Conservation (phyloP, 2,113 vertebrate genomes). For the Larimichthys polyactis region DNA sequence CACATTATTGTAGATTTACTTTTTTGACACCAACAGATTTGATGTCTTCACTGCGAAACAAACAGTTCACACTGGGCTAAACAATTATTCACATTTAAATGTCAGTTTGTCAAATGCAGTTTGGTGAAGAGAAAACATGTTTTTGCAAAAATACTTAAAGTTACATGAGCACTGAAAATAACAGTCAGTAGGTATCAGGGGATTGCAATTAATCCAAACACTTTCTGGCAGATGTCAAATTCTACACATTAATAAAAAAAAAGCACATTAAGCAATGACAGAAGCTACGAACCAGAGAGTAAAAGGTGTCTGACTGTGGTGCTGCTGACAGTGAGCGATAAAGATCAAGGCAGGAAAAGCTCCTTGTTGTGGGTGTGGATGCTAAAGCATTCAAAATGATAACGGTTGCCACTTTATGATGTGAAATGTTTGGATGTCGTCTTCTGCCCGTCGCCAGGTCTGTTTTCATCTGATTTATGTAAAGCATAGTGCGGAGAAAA, state of each 20-base stretch:
- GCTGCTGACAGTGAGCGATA: conserved; percentile 53
- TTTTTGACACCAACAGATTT: conserved; percentile 11
- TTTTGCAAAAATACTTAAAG: conserved; percentile 16
- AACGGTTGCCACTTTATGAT: conserved; percentile 2
- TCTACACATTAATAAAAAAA: conserved; percentile 52
- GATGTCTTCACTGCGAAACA: conserved; percentile 48
- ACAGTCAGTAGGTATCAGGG: conserved; percentile 26
- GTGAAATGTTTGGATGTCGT: conserved; percentile 23
- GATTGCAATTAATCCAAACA: conserved; percentile 60
- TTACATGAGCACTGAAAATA: not conserved
- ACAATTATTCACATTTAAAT: conserved; percentile 26
- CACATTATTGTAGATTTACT: not conserved
- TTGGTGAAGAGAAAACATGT: conserved; percentile 10
- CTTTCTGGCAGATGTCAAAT: conserved; percentile 59
- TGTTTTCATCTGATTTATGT: conserved; percentile 33
- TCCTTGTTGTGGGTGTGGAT: conserved; percentile 40
- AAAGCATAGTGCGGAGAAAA: conserved; percentile 24
- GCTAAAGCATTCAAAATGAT: conserved; percentile 42
- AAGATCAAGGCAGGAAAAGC: conserved; percentile 54
- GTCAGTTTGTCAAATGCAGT: conserved; percentile 16
- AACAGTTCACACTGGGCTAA: not conserved
- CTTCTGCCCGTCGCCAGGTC: conserved; percentile 17
- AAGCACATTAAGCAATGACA: conserved; percentile 40
- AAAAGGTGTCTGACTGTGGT: conserved; percentile 29
- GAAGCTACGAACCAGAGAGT: conserved; percentile 42